Base-by-base conservation (phyloP, 2,797 vertebrate species). In the Alauda arvensis region DNA sequence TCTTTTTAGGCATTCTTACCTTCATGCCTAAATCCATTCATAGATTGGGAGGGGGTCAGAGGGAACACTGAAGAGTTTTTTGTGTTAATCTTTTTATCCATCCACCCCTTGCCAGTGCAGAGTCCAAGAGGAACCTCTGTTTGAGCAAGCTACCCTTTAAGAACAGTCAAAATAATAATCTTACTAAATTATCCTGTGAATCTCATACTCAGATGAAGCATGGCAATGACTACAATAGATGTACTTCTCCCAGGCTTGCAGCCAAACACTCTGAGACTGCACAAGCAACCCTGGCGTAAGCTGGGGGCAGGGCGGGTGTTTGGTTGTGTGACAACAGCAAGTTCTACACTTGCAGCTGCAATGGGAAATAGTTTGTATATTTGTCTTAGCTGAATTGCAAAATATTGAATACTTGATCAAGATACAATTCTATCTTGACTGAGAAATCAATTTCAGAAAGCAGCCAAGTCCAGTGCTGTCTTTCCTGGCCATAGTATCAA, bases 341-440 rank as follows among this genome's bases (percentile, higher is more conserved):
- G 31, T 77, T 83, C 61, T 29, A 29, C 53, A 37, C 56, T 23
- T 87, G 63, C 28, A 83, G 46, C 53, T 63, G 34, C 39, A 85
- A 76, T 43, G 37, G 63, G 28, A 89, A 95, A 78, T 78, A 49
- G 52, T 87, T 62, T 63, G 46, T 62, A 18, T 67, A 81, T 85
- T 87, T 92, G 49, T 65, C 79, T 85, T 88, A 81, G 39, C 49
- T 72, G 49, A 75, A 89, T 57, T 81, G 71, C 46, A 85, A 91
- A 90, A 92, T 88, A 94, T 57, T 74, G 83, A 91, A 85, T 82
- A 91, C 12, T 57, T 89, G 89, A 89, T 92, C 80, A 90, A 86
- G 87, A 90, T 37, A 91, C 46, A 91, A 91, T 93, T 90, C 42
- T 81, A 10, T 53, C 65, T 79, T 92, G 83, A 90, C 89, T 55